These are phyloP conservation scores for Chionoecetes opilio DNA, from an alignment of 1,140 invertebrate genomes.

Conservation along the genomic window DNA sequence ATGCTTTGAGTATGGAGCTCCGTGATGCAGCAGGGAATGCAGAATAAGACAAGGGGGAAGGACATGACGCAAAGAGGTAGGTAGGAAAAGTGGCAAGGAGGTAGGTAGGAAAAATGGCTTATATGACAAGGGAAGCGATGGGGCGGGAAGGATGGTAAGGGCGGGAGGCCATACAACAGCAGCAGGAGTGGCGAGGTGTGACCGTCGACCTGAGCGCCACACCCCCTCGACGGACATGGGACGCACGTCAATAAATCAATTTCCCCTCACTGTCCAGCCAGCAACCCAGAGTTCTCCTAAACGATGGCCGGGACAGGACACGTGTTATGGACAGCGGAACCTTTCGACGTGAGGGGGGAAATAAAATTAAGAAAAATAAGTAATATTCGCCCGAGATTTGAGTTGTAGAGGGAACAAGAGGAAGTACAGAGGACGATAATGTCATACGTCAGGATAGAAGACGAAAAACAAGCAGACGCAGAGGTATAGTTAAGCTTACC, in stretches of 20 bases:
- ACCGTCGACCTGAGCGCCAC: neutral
- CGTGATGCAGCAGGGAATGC: too few relatives aligned
- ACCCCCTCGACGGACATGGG: neutral
- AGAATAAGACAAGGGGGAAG: too few relatives aligned
- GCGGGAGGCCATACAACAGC: neutral
- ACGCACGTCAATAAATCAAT: neutral
- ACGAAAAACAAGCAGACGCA: neutral
- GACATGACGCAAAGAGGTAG: neutral
- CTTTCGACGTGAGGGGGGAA: neutral
- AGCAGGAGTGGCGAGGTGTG: neutral
- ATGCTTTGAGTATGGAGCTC: too few relatives aligned
- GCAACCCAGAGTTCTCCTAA: neutral
- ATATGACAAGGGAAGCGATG: neutral
- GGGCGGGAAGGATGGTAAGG: too few relatives aligned
- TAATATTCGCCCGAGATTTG: too few relatives aligned
- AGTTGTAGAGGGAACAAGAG: too few relatives aligned
- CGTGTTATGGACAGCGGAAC: neutral
- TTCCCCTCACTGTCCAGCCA: slow-evolving; percentile 1
- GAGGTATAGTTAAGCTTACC: too few relatives aligned
- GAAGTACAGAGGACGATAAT: too few relatives aligned
- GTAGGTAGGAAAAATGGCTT: neutral
- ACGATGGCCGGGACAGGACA: neutral
- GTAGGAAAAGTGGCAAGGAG: neutral
- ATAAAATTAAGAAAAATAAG: neutral
- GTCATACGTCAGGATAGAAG: neutral